Base-by-base conservation (phyloP, 2,113 vertebrate species). In the Fregetta grallaria region DNA sequence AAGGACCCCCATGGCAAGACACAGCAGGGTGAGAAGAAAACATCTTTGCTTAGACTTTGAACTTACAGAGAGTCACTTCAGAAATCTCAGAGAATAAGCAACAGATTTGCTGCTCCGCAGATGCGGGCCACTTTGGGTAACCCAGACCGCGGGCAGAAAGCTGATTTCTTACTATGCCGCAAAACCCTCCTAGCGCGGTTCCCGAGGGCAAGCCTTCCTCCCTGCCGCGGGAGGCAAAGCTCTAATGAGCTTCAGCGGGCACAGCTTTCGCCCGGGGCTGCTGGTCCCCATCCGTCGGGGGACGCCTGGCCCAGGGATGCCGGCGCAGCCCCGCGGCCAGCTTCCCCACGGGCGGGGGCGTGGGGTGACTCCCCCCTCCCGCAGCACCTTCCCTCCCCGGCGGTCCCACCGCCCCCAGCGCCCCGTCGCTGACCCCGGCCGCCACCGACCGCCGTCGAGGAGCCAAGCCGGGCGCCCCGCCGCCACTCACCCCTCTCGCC, bases 401-500 rank as follows among this genome's bases (percentile, higher is more conserved):
- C 5, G 52, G 21, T 68, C 62, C 59, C 44, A 13, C 50, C 1
- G n/a, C 42, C 50, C 50, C 53, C 42, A 6, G 40, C 29, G 3
- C 40, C 55, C 22, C 8, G 1, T 13, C 25, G 45, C 29, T 8
- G 21, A 10, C 34, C 44, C 58, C 40, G 3, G 12, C 53, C 32
- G 3, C 23, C 52, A 8, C 47, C 22, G 3, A 32, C 38, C 2
- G 3, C 53, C 7, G 4, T 1, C 2, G 15, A 29, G 47, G 34
- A 82, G 42, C 71, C 45, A 2, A 13, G 38, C 25, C 11, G 19
- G 30, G 50, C 30, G 1, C 30, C 19, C 59, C n/a, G 17, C 56
- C 9, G 2, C 30, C 53, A 86, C 98, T 98, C 97, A 98, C 98
- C 98, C 96, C 98, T 94, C 90, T 98, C 99, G 20, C 96, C 98